These are phyloP conservation scores for Glyptemys insculpta DNA, from an alignment of 2,797 vertebrate species.

Conservation along the genomic window DNA sequence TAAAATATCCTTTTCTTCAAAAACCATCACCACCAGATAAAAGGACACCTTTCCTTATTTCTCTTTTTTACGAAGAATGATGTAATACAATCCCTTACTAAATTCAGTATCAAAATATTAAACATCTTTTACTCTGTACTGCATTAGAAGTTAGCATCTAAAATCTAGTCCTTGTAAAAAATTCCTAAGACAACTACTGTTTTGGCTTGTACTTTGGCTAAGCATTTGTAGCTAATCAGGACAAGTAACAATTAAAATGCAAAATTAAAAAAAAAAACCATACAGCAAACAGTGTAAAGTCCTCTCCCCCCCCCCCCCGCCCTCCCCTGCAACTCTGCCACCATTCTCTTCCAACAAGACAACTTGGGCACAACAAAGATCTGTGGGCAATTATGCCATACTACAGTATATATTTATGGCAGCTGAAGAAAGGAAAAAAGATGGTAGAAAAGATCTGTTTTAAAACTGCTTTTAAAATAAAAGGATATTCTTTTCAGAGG, in stretches of 20 bases:
- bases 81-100: neutral
- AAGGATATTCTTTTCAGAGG: neutral
- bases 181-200: neutral
- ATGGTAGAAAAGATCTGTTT: neutral
- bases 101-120: neutral
- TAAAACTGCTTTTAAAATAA: neutral
- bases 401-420: neutral
- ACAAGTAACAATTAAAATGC: slow-evolving; percentile 27
- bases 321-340: neutral
- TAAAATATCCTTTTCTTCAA: neutral
- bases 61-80: neutral
- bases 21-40: neutral
- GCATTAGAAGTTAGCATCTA: slow-evolving; percentile 14
- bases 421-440: neutral
- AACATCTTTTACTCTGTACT: neutral
- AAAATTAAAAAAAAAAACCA: neutral
- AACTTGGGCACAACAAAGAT: neutral
- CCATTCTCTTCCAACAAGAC: neutral
- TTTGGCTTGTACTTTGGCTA: neutral
- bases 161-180: neutral
- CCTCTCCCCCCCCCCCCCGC: neutral
- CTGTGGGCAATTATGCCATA: neutral
- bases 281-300: neutral
- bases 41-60: neutral
- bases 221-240: neutral